Base-by-base conservation (phyloP, 2,113 vertebrate species). In the Siniperca knerii region DNA sequence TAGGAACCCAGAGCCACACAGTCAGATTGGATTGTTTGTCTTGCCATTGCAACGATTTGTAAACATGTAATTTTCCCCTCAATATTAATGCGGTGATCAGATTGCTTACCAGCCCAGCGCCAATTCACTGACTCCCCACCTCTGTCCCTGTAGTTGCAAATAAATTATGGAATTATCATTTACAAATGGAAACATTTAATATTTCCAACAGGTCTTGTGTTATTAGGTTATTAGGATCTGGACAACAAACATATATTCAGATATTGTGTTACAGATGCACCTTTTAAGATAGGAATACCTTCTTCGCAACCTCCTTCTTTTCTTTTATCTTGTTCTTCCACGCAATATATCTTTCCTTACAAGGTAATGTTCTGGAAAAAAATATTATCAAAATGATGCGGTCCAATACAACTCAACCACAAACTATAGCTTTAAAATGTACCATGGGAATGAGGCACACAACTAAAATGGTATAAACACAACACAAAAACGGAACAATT, bases 141-240 rank as follows among this genome's bases (percentile, higher is more conserved):
- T 87, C 72, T 71, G 42, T 87, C 65, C 58, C 87, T 84, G 83
- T 72, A 73, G 83, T 75, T 84, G 75, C 77, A 85, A 90, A 94
- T 91, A 87, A 92, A 95, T 95, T 90, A 92, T 90, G 70, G 79
- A 81, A 85, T 87, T 85, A 92, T 91, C 75, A 76, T 92, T 92
- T 90, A 78, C 87, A 91, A 89, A 89, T 55, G 25, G 77, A 89
- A 90, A 88, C 81, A 81, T 86, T 90, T 92, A 85, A 92, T 90
- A 91, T 93, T 89, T 93, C 76, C 76, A 92, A 85, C 66, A 76
- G 62, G 61, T 20, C 6, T 85, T 82, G 82, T 83, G 71, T 82
- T 78, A 73, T 92, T 79, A 75, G 48, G 46, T 16, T 48, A 5
- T 16, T 48, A 29, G 0, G 8, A 46, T 40, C 66, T 62, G 33